phyloP scores from a whole-genome alignment of 2,113 vertebrate genomes.

The Asarcornis scutulata region DNA sequence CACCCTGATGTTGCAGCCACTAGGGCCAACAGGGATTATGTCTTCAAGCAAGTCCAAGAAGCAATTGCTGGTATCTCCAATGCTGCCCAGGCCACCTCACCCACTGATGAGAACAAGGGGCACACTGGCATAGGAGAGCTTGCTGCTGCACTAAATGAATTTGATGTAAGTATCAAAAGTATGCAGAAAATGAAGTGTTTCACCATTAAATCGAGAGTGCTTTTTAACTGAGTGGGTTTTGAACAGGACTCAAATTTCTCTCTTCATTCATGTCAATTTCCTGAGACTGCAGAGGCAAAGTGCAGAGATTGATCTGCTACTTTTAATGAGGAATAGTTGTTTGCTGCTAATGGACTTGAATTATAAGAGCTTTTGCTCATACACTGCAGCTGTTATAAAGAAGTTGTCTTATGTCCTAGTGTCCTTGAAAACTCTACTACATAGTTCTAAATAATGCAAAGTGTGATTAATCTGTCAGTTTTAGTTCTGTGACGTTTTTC shows the following conservation, averaged over 20 bases:
- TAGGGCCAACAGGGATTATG: conserved; percentile 95
- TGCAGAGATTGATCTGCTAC: neutral
- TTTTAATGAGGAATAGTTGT: neutral
- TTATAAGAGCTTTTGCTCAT: neutral
- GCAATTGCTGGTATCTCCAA: conserved; percentile 96
- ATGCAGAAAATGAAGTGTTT: neutral
- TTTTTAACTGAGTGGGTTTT: neutral
- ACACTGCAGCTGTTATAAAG: neutral
- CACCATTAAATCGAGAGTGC: neutral
- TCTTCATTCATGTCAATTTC: neutral
- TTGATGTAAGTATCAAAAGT: conserved; percentile 86
- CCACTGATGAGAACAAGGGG: conserved; percentile 94
- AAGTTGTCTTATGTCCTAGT: neutral
- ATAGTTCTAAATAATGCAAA: neutral
- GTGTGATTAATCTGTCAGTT: neutral
- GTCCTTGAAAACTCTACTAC: neutral
- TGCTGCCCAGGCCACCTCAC: conserved; percentile 94
- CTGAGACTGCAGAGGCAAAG: neutral
- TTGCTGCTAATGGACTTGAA: neutral
- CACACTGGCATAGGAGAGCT: conserved; percentile 97
- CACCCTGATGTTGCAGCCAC: conserved; percentile 97
- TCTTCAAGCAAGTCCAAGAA: conserved; percentile 99
- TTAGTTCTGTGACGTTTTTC: neutral
- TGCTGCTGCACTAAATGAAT: conserved; percentile 96
- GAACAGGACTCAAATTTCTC: neutral